Conservation (phyloP, 2,888 invertebrate genomes). For the Orthosia cruda region DNA sequence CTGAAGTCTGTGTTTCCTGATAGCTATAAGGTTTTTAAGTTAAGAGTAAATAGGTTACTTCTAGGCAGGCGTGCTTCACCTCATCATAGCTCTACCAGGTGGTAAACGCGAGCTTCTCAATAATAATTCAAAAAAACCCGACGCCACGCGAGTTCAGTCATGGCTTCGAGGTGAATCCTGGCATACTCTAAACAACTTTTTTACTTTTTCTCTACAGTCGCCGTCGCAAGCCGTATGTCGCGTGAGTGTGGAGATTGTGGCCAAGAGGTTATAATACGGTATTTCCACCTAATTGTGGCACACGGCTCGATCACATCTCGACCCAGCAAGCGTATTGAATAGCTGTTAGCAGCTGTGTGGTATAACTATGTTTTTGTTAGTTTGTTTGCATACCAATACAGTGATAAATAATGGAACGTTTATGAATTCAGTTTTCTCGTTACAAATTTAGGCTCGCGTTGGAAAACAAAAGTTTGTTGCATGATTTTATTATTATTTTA, state of each 20-base stretch:
- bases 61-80: too few species aligned
- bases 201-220: neutral
- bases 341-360: constrained; percentile 21
- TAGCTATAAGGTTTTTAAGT: too few species aligned
- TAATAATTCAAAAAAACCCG: too few species aligned
- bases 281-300: constrained; percentile 53
- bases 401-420: neutral
- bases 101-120: too few species aligned
- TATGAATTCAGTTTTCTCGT: neutral
- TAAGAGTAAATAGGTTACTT: too few species aligned
- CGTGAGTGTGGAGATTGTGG: neutral
- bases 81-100: too few species aligned
- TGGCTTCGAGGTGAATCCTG: too few species aligned
- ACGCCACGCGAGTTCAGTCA: too few species aligned
- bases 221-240: neutral
- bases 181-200: too few species aligned
- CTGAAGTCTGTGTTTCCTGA: too few species aligned
- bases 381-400: neutral
- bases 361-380: neutral
- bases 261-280: constrained; percentile 35
- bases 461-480: too few species aligned
- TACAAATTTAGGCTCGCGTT: neutral
- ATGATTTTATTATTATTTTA: too few species aligned
- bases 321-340: constrained; percentile 40
- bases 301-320: constrained; percentile 36